A percentile compares a stretch with the other conserved stretches of the same genome.
phyloP scores from a whole-genome alignment of 2,797 vertebrate species.

The Gymnothorax reevesii region DNA sequence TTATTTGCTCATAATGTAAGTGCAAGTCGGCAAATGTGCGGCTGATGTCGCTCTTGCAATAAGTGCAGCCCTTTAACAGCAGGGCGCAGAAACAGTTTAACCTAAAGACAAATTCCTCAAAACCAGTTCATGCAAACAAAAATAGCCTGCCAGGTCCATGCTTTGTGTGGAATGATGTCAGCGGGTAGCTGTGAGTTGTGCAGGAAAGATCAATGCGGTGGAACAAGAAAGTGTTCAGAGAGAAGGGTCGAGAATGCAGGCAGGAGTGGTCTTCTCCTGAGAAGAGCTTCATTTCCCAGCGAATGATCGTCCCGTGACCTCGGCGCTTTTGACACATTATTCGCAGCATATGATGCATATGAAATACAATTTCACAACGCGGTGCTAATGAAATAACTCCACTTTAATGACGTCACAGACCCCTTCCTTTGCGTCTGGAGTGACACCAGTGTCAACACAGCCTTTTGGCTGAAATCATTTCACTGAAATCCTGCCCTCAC shows the following conservation, averaged over 20 bases:
- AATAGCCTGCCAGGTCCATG: not conserved
- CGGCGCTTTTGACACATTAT: conserved; percentile 43
- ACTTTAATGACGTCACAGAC: conserved; percentile 26
- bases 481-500: not conserved
- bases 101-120: not conserved
- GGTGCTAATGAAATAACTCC: conserved; percentile 66
- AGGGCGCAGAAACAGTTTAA: not conserved
- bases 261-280: not conserved
- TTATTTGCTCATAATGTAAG: not conserved
- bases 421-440: not conserved
- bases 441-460: not conserved
- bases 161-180: not conserved
- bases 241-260: not conserved
- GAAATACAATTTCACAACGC: conserved; percentile 44
- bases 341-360: conserved; percentile 33
- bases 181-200: not conserved
- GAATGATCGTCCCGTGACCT: not conserved
- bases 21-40: not conserved
- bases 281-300: not conserved
- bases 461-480: not conserved
- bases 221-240: not conserved
- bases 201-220: not conserved
- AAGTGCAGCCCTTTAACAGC: not conserved
- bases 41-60: not conserved
- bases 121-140: not conserved